Base-by-base conservation (phyloP, 2,113 vertebrate genomes). In the Zosterops borbonicus region DNA sequence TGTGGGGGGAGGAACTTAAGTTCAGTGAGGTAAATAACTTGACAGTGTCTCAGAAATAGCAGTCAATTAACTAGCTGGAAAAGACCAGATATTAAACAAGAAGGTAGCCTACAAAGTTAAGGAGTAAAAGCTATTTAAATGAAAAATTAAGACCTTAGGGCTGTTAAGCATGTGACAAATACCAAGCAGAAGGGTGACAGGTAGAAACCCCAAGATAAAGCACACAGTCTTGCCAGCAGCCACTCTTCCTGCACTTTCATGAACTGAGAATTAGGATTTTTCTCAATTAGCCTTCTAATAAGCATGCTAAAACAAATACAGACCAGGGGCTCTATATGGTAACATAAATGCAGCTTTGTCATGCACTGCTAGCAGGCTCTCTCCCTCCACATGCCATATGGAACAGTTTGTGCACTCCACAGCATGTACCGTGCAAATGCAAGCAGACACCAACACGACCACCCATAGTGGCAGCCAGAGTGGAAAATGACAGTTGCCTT, bases 1-100 rank as follows among this genome's bases (percentile, higher is more conserved):
- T 1, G n/a, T 9, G 33, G 8, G 35, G 60, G 59, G 50, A 41
- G 74, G 84, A 89, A 85, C 39, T 91, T 84, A 68, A 64, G 76
- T 96, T 95, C 37, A 71, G 88, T 24, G n/a, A 90, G 91, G 88
- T 96, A 96, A 96, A 84, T 94, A 94, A 83, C 73, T 93, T 68
- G 63, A 85, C 31, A 76, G 53, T 76, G 53, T 87, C 53, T 87
- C 92, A 73, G 79, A 95, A 93, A 87, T 70, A 92, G 60, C 53
- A 79, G 85, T 90, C 88, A 93, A 68, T 71, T 73, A 73, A 90
- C 86, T 68, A 90, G 52, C 76, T 69, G 0, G 3, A 80, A 70
- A 90, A 71, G 76, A 86, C 71, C 60, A 49, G 68, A 22, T 92
- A 84, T 74, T 81, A 68, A 78, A 62, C 5, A 77, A 86, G 63